Conservation (phyloP, 2,888 invertebrate genomes). For the Pedicia rivosa region DNA sequence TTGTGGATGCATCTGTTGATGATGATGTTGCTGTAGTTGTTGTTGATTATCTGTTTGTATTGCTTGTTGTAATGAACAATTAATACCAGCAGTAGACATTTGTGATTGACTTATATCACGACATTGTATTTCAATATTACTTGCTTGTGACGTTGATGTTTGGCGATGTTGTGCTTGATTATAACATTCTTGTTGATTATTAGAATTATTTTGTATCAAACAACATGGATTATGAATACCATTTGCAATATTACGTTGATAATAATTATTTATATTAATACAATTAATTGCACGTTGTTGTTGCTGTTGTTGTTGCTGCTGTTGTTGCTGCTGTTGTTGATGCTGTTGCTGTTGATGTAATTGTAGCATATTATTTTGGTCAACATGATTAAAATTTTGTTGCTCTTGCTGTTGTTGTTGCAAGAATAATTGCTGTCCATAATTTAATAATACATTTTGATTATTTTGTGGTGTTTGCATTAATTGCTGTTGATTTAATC, state of each 20-base stretch:
- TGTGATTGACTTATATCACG: slow-evolving; percentile 38
- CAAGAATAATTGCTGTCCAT: too few species aligned
- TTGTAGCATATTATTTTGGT: neutral
- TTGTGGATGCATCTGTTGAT: slow-evolving; percentile 1
- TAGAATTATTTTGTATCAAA: too few species aligned
- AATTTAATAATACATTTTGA: too few species aligned
- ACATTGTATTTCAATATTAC: slow-evolving; percentile 33
- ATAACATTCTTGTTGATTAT: neutral
- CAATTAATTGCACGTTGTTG: neutral
- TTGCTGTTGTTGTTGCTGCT: slow-evolving; percentile 5
- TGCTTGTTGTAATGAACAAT: slow-evolving; percentile 1
- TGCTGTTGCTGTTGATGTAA: slow-evolving; percentile 3
- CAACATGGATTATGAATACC: neutral
- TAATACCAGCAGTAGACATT: slow-evolving; percentile 30
- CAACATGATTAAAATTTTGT: neutral
- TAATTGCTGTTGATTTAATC: too few species aligned
- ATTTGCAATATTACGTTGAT: neutral
- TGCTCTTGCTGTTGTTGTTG: slow-evolving; percentile 5
- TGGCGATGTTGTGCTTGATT: slow-evolving; percentile 3
- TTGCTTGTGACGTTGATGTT: neutral
- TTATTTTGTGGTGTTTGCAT: neutral
- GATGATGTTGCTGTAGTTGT: slow-evolving; percentile 7
- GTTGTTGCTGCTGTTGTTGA: slow-evolving; percentile 3
- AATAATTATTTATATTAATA: neutral
- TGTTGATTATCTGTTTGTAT: slow-evolving; percentile 7